Base-by-base conservation (phyloP, 2,888 invertebrate species). In the Sussaba pulchella region DNA sequence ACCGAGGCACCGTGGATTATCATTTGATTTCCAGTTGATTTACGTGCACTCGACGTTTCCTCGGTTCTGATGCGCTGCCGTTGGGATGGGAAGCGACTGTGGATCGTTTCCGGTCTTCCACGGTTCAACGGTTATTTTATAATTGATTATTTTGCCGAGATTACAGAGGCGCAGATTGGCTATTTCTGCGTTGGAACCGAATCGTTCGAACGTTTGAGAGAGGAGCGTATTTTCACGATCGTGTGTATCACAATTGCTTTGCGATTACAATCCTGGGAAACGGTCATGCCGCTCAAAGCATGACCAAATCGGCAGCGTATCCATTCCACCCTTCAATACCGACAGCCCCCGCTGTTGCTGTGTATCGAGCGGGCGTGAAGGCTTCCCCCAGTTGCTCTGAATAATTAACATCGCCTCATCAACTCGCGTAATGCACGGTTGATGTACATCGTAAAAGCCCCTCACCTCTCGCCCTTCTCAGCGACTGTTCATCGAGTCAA, bases 391-490 rank as follows among this genome's bases (percentile, higher is more conserved):
- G 41, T 47, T 47, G 39, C 57, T 59, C 39, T 75, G 75, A 67
- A 77, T 71, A 71, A 70, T 77, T 71, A 70, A 77, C 43, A 47
- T 54, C 41, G 70, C 64, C 54, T 77, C 67, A 67, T 75, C 50
- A 66, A 50, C 50, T 75, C 70, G 19, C 26, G 31, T 54, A 71
- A 64, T 64, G 63, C 54, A 71, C 43, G 47, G 63, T 39, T 71
- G 24, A 70, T 64, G 57, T 71, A 64, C 70, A 36, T 24, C n/a
- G 52, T 17, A 12, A 54, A 70, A 45, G 21, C 52, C 19, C 24
- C 59, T 43, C 52, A n/a, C 24, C 59, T 9, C 41, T 41, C 26
- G 17, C 12, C 4, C 39, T 50, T 26, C 47, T 39, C 39, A 8
- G 31, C 50, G 17, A 31, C 17, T 47, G 26, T n/a, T 19, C 41